phyloP scores from a whole-genome alignment of 2,797 vertebrate species.

The Sphaeramia orbicularis region DNA sequence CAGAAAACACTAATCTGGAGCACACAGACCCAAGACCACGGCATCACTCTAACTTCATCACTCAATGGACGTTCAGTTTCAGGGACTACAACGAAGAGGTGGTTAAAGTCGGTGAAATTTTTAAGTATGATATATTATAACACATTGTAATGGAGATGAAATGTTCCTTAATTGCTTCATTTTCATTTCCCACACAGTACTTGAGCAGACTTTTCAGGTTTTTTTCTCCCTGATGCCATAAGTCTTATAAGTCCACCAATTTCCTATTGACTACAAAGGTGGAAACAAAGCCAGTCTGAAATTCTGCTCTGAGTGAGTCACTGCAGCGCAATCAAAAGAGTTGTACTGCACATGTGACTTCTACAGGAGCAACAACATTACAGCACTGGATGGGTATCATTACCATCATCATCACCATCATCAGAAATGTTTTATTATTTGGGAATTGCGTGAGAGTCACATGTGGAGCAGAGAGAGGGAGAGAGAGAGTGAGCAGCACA shows the following conservation, averaged over 20 bases:
- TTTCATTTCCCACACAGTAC: constrained; percentile 1
- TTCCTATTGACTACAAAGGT: constrained; percentile 4
- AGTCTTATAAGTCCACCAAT: not conserved
- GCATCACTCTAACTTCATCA: constrained; percentile 22
- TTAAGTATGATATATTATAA: not conserved
- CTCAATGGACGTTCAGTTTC: constrained; percentile 18
- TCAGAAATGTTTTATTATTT: constrained; percentile 45
- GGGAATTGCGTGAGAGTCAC: constrained; percentile 12
- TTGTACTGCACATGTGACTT: not conserved
- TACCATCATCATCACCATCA: not conserved
- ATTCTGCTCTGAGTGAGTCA: not conserved
- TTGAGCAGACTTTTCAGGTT: constrained; percentile 2
- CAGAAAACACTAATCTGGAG: constrained; percentile 70
- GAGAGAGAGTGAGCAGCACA: constrained; percentile 2
- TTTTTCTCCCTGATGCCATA: constrained; percentile 7
- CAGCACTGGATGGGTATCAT: constrained; percentile 22
- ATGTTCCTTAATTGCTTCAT: constrained; percentile 10
- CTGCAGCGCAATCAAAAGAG: constrained; percentile 17
- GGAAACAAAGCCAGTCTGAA: constrained; percentile 3
- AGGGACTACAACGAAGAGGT: not conserved
- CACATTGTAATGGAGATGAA: too few relatives aligned
- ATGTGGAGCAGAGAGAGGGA: constrained; percentile 29
- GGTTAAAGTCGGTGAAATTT: not conserved
- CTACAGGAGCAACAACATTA: not conserved
- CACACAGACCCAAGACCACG: constrained; percentile 38